Conservation (phyloP, 2,113 vertebrate species). For the Mugil cephalus region DNA sequence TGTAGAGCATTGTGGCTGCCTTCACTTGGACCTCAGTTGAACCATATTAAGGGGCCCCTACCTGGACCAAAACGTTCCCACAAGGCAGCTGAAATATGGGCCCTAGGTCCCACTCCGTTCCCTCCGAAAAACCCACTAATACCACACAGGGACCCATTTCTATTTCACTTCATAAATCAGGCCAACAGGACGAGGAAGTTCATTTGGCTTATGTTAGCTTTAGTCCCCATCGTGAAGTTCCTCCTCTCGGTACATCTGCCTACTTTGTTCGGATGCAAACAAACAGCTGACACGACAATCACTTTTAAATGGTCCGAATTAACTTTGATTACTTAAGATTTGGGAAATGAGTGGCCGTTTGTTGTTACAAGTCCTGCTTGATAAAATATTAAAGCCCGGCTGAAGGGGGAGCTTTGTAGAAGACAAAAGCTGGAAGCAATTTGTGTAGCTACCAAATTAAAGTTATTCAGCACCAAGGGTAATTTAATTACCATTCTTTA, state of each 20-base stretch:
- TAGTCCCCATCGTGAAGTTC: slow-evolving; percentile 65
- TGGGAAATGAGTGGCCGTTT: slow-evolving; percentile 78
- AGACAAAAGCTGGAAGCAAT: slow-evolving; percentile 88
- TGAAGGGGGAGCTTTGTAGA: slow-evolving; percentile 77
- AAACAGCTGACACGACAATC: slow-evolving; percentile 49
- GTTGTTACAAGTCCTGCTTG: slow-evolving; percentile 74
- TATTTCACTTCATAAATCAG: slow-evolving; percentile 85
- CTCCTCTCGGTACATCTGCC: slow-evolving; percentile 42
- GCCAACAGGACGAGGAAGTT: slow-evolving; percentile 72
- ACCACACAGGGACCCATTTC: slow-evolving; percentile 80
- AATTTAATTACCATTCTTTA: slow-evolving; percentile 90
- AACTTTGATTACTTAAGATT: slow-evolving; percentile 81
- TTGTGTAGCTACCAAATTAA: slow-evolving; percentile 87
- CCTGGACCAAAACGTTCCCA: slow-evolving; percentile 72
- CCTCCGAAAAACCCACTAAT: slow-evolving; percentile 79
- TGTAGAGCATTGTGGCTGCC: slow-evolving; percentile 75
- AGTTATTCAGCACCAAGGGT: slow-evolving; percentile 87
- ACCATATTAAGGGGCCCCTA: slow-evolving; percentile 75
- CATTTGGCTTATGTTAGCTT: slow-evolving; percentile 80
- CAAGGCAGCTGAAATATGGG: slow-evolving; percentile 80
- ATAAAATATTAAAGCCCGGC: slow-evolving; percentile 80
- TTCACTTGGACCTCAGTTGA: slow-evolving; percentile 74
- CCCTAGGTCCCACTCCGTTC: slow-evolving; percentile 63
- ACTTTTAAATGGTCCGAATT: slow-evolving; percentile 70
- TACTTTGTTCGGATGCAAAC: slow-evolving; percentile 40